Percentiles rank a stretch among this genome's conserved stretches.
phyloP scores from a whole-genome alignment of 1,140 invertebrate species.

The Panagrolaimus sp. region DNA sequence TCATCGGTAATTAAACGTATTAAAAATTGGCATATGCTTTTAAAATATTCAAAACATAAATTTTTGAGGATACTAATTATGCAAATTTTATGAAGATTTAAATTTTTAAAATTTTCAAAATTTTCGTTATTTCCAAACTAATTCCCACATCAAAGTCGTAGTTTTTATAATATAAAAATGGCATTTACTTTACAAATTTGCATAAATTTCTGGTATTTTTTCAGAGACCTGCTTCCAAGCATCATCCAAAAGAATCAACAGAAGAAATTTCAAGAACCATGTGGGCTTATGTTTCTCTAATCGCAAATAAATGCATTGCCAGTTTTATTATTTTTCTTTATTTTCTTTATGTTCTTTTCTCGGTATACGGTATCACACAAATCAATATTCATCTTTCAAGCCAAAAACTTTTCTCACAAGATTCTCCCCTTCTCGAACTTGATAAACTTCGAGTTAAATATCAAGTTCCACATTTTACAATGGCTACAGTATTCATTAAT shows the following conservation, averaged over 20 bases:
- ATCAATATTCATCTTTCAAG: constrained; percentile 54
- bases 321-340: constrained; percentile 44
- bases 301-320: constrained; percentile 49
- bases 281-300: constrained; percentile 48
- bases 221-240: constrained; percentile 53
- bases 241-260: constrained; percentile 48
- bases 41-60: no score
- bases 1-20: no score
- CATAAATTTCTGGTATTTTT: not conserved
- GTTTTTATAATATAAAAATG: no score
- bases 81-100: no score
- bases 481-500: constrained; percentile 55
- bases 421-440: constrained; percentile 52
- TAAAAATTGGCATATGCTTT: no score
- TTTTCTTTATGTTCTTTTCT: constrained; percentile 46
- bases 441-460: constrained; percentile 56
- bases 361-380: constrained; percentile 53
- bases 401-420: constrained; percentile 51
- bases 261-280: constrained; percentile 49
- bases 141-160: no score
- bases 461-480: constrained; percentile 54
- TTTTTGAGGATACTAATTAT: no score
- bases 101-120: no score
- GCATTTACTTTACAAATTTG: no score
- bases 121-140: no score